Conservation (phyloP, 2,113 vertebrate genomes). For the Vidua macroura region DNA sequence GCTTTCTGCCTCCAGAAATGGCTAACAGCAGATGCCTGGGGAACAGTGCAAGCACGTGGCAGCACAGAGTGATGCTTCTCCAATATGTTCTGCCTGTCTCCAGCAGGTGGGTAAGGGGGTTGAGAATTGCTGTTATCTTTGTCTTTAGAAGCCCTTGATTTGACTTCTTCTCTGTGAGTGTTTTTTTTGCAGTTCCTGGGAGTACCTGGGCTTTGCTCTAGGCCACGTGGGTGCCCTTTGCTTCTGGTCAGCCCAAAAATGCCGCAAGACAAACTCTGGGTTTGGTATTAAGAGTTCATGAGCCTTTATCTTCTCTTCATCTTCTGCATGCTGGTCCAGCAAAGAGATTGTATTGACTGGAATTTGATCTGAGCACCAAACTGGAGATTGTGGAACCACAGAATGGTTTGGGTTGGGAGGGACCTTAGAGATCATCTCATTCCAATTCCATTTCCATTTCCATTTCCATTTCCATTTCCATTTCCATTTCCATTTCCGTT, state of each 20-base stretch:
- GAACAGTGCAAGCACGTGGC: background rate
- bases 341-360: background rate
- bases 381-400: background rate
- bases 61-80: background rate
- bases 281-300: background rate
- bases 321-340: background rate
- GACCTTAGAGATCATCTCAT: background rate
- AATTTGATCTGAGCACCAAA: background rate
- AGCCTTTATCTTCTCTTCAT: background rate
- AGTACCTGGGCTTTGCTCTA: background rate
- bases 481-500: background rate
- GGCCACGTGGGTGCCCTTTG: fast-evolving
- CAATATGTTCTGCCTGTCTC: background rate
- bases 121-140: background rate
- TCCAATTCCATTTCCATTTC: background rate
- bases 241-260: background rate
- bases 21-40: conserved; percentile 22
- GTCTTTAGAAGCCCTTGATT: background rate
- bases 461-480: background rate
- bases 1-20: conserved; percentile 3
- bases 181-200: background rate
- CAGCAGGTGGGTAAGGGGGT: background rate
- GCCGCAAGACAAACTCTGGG: background rate
- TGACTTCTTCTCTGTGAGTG: background rate
- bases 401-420: background rate